Conservation (phyloP, 2,888 invertebrate genomes). For the Caenorhabditis japonica region DNA sequence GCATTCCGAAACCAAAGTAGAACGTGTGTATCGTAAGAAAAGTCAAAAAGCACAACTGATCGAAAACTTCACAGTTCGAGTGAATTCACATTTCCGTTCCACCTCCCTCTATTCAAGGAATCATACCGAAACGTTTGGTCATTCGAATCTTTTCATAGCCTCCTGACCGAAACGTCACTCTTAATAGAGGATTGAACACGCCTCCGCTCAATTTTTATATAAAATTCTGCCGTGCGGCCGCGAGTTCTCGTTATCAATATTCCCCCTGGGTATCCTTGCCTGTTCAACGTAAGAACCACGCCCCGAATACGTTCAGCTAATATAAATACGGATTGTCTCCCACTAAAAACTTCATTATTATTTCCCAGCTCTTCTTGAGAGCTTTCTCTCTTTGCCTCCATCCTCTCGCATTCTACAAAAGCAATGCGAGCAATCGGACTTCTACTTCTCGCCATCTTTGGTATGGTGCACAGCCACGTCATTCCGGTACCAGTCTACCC, state of each 20-base stretch:
- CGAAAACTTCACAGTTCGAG: not conserved
- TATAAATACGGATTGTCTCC: conserved; percentile 19
- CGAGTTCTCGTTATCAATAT: conserved; percentile 26
- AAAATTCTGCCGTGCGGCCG: not conserved
- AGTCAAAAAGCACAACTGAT: conserved; percentile 6
- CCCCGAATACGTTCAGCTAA: conserved; percentile 3
- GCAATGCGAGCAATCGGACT: conserved; percentile 20
- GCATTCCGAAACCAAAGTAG: not conserved
- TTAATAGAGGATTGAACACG: conserved; percentile 23
- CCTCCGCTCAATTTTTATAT: conserved; percentile 5
- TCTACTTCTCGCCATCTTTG: conserved; percentile 16
- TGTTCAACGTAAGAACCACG: conserved; percentile 14
- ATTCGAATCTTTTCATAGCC: conserved; percentile 1
- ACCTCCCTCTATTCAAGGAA: not conserved
- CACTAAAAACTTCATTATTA: conserved; percentile 32
- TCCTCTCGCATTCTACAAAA: conserved; percentile 1
- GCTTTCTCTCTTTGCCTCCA: conserved; percentile 19
- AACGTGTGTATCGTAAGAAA: too few species aligned
- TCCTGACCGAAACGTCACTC: conserved; percentile 40
- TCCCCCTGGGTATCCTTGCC: conserved; percentile 8
- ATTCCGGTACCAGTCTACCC: conserved; percentile 15
- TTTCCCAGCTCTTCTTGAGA: conserved; percentile 39
- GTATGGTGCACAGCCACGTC: conserved; percentile 3
- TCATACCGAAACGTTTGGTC: conserved; percentile 1
- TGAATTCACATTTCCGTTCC: conserved; percentile 14